phyloP scores from a whole-genome alignment of 1,140 invertebrate species.

The Vollenhovia emeryi region DNA sequence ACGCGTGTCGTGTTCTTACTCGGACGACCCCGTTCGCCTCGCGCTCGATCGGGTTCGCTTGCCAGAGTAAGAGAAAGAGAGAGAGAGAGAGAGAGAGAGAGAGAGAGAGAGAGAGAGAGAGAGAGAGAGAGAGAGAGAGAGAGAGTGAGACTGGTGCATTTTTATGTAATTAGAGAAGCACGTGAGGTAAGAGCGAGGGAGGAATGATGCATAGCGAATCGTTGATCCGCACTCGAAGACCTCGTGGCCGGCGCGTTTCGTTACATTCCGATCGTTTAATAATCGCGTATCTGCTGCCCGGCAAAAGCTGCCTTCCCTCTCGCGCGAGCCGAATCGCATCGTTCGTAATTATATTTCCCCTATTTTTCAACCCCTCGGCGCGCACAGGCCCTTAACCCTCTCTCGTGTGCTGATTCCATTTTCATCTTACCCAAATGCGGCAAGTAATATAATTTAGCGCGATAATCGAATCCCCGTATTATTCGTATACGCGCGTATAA shows the following conservation, averaged over 20 bases:
- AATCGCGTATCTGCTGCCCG: constrained; percentile 47
- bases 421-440: constrained; percentile 43
- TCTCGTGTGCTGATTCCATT: constrained; percentile 36
- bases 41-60: constrained; percentile 8
- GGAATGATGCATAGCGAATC: constrained; percentile 29
- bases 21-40: constrained; percentile 23
- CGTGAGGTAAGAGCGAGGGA: not conserved
- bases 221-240: constrained; percentile 56
- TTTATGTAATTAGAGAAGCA: constrained; percentile 49
- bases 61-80: not conserved
- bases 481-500: constrained; percentile 16
- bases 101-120: not conserved
- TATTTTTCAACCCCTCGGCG: constrained; percentile 49
- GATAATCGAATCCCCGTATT: constrained; percentile 20
- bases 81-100: not conserved
- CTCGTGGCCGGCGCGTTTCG: constrained; percentile 50
- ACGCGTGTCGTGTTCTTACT: constrained; percentile 41
- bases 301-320: not conserved
- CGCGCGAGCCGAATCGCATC: constrained; percentile 22
- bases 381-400: not conserved
- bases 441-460: constrained; percentile 30
- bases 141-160: too few species aligned
- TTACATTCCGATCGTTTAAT: constrained; percentile 59
- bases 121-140: not conserved
- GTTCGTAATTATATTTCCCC: constrained; percentile 48